A percentile compares a stretch with the other conserved stretches of the same genome.
phyloP scores from a whole-genome alignment of 2,888 invertebrate genomes.

The Flexamia atlantica region DNA sequence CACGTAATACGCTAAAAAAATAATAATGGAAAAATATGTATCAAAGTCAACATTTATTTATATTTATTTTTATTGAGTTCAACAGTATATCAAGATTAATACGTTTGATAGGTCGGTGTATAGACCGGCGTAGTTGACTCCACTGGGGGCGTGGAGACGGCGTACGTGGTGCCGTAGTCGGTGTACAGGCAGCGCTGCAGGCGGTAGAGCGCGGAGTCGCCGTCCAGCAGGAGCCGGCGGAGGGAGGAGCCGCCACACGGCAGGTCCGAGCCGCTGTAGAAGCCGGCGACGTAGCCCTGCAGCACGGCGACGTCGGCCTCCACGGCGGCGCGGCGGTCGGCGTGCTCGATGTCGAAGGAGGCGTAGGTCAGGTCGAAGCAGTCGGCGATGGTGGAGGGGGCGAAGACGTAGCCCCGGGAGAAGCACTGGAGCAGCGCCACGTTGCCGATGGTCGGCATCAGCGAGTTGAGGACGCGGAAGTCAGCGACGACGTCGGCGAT shows the following conservation, averaged over 20 bases:
- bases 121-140: background rate
- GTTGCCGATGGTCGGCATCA: slow-evolving; percentile 37
- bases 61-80: too few species aligned
- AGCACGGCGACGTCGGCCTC: background rate
- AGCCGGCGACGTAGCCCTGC: background rate
- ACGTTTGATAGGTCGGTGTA: too few species aligned
- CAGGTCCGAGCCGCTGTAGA: slow-evolving; percentile 10
- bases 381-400: slow-evolving; percentile 30
- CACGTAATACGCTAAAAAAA: too few species aligned
- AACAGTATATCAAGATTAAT: too few species aligned
- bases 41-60: too few species aligned
- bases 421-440: slow-evolving; percentile 37
- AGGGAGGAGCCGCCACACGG: slow-evolving; percentile 27
- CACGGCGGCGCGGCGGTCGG: background rate
- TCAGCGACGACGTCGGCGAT: background rate
- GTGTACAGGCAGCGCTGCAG: slow-evolving; percentile 51
- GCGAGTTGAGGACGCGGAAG: slow-evolving; percentile 12
- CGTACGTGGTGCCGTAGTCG: slow-evolving; percentile 10
- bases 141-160: background rate
- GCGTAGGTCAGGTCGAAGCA: slow-evolving; percentile 18
- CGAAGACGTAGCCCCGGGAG: slow-evolving; percentile 29
- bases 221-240: background rate
- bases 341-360: background rate
- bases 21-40: too few species aligned
- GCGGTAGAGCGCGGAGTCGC: slow-evolving; percentile 3